Conservation (phyloP, 2,113 vertebrate genomes). For the Micromys minutus region DNA sequence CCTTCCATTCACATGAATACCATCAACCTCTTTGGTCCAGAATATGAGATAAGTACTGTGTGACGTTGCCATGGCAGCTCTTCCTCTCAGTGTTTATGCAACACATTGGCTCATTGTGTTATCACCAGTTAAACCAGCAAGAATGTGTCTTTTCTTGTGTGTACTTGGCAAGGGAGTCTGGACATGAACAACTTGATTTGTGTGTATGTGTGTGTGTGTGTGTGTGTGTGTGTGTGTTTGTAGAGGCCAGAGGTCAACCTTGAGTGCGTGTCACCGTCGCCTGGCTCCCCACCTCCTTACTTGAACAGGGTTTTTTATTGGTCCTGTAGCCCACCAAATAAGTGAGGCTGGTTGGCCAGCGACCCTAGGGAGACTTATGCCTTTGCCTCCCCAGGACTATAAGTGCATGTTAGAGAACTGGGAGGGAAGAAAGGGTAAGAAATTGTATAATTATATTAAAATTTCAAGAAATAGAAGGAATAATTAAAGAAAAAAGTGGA, state of each 20-base stretch:
- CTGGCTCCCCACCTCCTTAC: not conserved
- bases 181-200: not conserved
- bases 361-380: not conserved
- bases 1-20: not conserved
- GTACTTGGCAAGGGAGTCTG: not conserved
- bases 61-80: not conserved
- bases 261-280: not conserved
- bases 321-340: not conserved
- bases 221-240: not conserved
- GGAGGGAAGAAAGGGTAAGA: not conserved
- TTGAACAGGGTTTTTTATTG: not conserved
- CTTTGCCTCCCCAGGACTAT: not conserved
- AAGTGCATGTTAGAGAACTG: too few relatives aligned
- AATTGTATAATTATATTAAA: not conserved
- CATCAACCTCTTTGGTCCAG: not conserved
- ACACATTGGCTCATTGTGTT: not conserved
- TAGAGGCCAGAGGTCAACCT: not conserved
- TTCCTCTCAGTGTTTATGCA: not conserved
- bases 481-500: not conserved
- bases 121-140: not conserved
- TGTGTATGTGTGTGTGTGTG: too few relatives aligned
- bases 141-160: not conserved
- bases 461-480: not conserved
- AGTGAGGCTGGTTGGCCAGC: too few relatives aligned
- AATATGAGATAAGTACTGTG: not conserved